Evolutionary conservation across 2,113 vertebrate genomes (phyloP).

Genomic region (Scopus umbretta): DNA sequence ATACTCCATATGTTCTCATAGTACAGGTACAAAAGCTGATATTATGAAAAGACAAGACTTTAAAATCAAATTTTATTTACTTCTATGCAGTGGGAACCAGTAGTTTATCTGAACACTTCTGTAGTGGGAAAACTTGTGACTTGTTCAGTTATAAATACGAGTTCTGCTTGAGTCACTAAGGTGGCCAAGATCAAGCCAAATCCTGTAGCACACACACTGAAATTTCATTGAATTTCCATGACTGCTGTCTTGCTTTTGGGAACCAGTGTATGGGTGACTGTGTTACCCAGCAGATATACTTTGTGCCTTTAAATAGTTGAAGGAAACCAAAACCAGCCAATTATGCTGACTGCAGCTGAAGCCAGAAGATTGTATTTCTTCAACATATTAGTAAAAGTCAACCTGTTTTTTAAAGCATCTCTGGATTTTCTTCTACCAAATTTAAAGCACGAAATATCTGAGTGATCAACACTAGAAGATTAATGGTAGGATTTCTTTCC

Average conservation of each 20-base stretch:
- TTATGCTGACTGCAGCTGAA: background rate
- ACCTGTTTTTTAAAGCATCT: background rate
- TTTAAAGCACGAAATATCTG: background rate
- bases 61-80: conserved; percentile 39
- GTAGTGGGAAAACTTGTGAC: background rate
- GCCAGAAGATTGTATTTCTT: background rate
- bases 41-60: background rate
- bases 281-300: background rate
- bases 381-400: background rate
- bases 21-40: background rate
- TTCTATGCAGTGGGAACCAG: background rate
- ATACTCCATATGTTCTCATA: conserved; percentile 19
- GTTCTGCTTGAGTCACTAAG: background rate
- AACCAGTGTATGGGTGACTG: background rate
- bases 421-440: background rate
- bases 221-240: background rate
- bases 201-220: background rate
- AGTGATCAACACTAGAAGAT: background rate
- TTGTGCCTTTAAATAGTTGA: background rate
- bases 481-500: background rate
- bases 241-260: background rate
- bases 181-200: background rate
- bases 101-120: background rate
- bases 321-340: background rate
- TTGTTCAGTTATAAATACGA: background rate